Evolutionary conservation across 2,888 invertebrate species (phyloP).

Genomic region (Eupithecia tripunctaria): DNA sequence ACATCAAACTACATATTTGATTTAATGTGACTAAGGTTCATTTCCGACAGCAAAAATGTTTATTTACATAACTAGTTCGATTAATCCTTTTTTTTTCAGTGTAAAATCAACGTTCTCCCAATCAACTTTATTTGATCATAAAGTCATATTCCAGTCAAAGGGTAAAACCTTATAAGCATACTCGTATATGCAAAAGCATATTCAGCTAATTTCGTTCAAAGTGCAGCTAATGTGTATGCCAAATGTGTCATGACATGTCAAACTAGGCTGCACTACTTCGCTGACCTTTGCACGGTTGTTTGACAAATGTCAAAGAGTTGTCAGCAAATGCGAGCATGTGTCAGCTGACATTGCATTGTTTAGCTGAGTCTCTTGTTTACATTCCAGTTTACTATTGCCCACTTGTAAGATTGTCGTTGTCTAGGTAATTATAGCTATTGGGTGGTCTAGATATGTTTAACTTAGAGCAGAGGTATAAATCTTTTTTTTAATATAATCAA

Average conservation of each 20-base stretch:
- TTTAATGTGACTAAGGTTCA: too few species aligned
- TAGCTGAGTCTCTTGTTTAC: background rate
- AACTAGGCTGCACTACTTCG: background rate
- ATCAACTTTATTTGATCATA: background rate
- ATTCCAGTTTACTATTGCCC: background rate
- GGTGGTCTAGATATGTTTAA: background rate
- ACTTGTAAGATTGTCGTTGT: background rate
- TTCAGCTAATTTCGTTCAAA: constrained; percentile 1
- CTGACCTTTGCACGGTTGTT: constrained; percentile 14
- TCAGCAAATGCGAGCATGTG: constrained; percentile 8
- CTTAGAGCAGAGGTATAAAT: background rate
- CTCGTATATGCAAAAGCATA: background rate
- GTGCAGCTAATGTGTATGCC: constrained; percentile 4
- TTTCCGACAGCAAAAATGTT: too few species aligned
- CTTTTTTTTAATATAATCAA: too few species aligned
- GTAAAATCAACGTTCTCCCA: background rate
- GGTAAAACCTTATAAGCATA: too few species aligned
- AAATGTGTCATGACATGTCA: background rate
- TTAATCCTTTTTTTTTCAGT: too few species aligned
- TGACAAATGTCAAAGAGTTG: constrained; percentile 14
- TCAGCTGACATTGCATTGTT: constrained; percentile 2
- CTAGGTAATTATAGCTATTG: background rate
- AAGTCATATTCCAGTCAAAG: background rate
- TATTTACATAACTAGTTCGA: too few species aligned
- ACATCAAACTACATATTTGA: too few species aligned